phyloP scores from a whole-genome alignment of 2,113 vertebrate species.

The Suncus etruscus region DNA sequence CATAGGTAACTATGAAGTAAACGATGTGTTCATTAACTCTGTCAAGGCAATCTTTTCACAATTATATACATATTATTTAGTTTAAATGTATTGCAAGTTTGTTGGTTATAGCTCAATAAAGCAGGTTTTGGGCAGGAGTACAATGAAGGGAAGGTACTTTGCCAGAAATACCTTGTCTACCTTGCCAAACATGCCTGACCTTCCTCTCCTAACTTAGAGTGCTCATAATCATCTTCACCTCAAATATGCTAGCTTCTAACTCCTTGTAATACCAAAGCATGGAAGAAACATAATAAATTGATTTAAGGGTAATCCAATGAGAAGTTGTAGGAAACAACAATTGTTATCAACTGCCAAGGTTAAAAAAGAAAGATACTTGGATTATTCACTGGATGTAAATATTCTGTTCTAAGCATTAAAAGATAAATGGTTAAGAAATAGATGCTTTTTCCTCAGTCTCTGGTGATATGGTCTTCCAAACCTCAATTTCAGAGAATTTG shows the following conservation, averaged over 20 bases:
- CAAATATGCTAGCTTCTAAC: constrained; percentile 23
- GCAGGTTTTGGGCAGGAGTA: not conserved
- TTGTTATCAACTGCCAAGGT: constrained; percentile 61
- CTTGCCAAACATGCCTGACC: not conserved
- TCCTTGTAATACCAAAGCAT: constrained; percentile 22
- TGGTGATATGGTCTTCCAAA: not conserved
- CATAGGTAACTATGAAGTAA: not conserved
- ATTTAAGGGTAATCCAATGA: constrained; percentile 62
- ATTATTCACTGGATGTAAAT: not conserved
- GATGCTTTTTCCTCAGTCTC: constrained; percentile 33
- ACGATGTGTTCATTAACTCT: not conserved
- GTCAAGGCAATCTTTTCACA: not conserved
- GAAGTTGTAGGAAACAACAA: constrained; percentile 70
- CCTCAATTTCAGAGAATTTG: constrained; percentile 54
- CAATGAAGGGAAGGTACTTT: not conserved
- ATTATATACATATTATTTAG: not conserved
- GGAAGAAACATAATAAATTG: constrained; percentile 50
- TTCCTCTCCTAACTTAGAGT: not conserved
- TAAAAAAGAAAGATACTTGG: not conserved
- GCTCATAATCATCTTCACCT: not conserved
- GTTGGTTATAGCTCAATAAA: not conserved
- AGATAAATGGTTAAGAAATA: not conserved
- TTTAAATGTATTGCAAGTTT: not conserved
- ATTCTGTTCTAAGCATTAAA: not conserved
- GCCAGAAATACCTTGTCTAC: not conserved